Evolutionary conservation across 2,888 invertebrate species (phyloP).

Genomic region (Ormyrus nitidulus): DNA sequence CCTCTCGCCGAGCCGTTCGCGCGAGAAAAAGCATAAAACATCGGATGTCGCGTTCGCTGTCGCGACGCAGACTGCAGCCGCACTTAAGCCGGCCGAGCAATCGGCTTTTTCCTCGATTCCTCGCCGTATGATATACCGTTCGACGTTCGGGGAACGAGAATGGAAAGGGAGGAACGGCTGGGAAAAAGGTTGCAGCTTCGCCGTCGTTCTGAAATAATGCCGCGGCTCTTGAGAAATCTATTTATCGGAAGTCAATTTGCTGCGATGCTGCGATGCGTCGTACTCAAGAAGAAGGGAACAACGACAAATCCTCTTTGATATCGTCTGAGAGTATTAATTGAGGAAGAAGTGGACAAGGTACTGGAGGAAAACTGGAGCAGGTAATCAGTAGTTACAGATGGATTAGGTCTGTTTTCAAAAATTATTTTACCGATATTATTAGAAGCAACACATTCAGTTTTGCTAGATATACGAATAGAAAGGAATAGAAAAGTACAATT

Average conservation of each 20-base stretch:
- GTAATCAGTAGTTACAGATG: too few relatives aligned
- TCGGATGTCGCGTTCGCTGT: not conserved
- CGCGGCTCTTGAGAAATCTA: conserved; percentile 19
- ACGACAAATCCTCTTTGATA: conserved; percentile 24
- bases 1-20: too few relatives aligned
- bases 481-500: too few relatives aligned
- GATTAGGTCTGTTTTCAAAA: too few relatives aligned
- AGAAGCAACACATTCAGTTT: too few relatives aligned
- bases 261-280: not conserved
- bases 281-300: not conserved
- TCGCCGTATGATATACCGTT: not conserved
- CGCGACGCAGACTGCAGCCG: not conserved
- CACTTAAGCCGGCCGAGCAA: conserved; percentile 19
- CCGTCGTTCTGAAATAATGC: conserved; percentile 44
- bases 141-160: conserved; percentile 6
- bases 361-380: not conserved
- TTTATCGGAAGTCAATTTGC: conserved; percentile 51
- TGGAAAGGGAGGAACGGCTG: not conserved
- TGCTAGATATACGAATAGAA: too few relatives aligned
- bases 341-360: not conserved
- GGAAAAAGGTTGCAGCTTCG: not conserved
- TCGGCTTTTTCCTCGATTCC: not conserved
- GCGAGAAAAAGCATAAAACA: not conserved
- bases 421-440: too few relatives aligned
- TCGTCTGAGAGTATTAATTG: conserved; percentile 3